Evolutionary conservation across 2,888 invertebrate species (phyloP), one percentile per base, ranked within the genome.

Genomic region (Tetragonula carbonaria): DNA sequence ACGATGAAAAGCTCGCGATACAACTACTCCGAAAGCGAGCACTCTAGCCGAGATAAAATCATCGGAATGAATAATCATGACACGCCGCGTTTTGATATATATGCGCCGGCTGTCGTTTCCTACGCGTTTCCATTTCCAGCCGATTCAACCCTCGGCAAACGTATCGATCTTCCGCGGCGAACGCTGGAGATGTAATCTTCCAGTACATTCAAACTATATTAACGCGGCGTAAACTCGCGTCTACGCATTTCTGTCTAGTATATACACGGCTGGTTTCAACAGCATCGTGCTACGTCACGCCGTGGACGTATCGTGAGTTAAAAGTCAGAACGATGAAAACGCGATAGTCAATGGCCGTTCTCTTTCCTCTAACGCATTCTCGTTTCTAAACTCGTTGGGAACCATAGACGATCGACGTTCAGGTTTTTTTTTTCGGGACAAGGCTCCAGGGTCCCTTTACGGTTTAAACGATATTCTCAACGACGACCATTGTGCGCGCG

Each of bases 91-190:
- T 45, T 80, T 68, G 70, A 84, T 74, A 78, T 74, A 78, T 76
- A 53, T 53, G 21, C 16, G 18, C 53, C 70, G 67, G 74, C 72
- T 77, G 53, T 38, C 66, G 70, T 78, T 33, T 75, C 74, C 74
- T 66, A 84, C 74, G 68, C 80, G 70, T 77, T 78, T 83, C 82
- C 63, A 75, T 81, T 84, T 78, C 63, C 75, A 62, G 33, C 70
- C 65, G 78, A 82, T 86, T 82, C 80, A 81, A 78, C 72, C 80
- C 74, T 77, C 55, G 23, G 65, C 77, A 84, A 80, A 86, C 66
- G 78, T 83, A 82, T 90, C 88, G 86, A 86, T 82, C 82, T 67
- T 74, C 80, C 77, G 59, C 76, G 79, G 45, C 68, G 62, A 38
- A 79, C 59, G 75, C 67, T 62, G 33, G 2, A 74, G 38, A 38